These are phyloP conservation scores for Zoanthus sociatus DNA, from an alignment of 92 coral and sea anemone genomes.

Conservation along the genomic window DNA sequence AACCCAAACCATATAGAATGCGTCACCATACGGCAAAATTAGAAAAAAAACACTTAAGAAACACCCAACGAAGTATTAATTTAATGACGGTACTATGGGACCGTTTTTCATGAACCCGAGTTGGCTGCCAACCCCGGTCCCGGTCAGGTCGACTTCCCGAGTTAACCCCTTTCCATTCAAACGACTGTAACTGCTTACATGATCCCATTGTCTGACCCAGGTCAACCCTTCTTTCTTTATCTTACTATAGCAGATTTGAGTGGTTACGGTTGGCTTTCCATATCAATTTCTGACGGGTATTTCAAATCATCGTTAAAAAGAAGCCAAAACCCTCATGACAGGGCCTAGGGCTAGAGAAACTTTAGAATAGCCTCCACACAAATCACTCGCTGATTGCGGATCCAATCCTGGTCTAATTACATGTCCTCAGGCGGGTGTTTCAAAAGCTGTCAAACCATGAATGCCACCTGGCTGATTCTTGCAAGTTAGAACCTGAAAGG, in stretches of 20 bases:
- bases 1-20: slow-evolving; percentile 44
- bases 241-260: not conserved
- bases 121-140: too few species aligned
- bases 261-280: not conserved
- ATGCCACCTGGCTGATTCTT: not conserved
- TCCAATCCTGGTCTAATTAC: not conserved
- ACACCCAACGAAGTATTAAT: slow-evolving; percentile 20
- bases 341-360: not conserved
- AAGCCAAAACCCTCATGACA: not conserved
- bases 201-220: too few species aligned
- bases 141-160: too few species aligned
- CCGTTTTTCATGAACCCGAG: not conserved
- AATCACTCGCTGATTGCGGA: not conserved
- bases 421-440: slow-evolving; percentile 3
- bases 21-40: slow-evolving; percentile 24
- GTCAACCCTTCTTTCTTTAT: not conserved
- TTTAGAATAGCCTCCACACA: not conserved
- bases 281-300: not conserved
- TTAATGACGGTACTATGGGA: slow-evolving; percentile 40
- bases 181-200: too few species aligned
- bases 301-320: not conserved
- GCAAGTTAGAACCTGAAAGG: not conserved
- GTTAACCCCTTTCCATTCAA: too few species aligned
- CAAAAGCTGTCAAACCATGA: not conserved
- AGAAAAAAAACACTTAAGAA: slow-evolving; percentile 37